Evolutionary conservation across 2,888 invertebrate genomes (phyloP), one percentile per base, ranked within the genome.

Genomic region (Argyra leucocephala): DNA sequence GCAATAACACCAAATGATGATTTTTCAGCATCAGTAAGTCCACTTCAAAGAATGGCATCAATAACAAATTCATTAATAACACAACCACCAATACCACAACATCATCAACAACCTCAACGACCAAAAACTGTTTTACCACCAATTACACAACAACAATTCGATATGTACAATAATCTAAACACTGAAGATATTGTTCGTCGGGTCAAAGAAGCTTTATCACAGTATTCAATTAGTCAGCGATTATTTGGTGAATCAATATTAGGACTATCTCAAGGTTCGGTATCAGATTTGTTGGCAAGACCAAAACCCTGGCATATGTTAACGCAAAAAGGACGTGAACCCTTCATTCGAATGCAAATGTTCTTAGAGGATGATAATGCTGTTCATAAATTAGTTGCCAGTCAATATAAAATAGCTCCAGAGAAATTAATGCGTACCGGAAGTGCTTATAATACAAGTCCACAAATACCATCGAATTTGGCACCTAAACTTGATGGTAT

Each of bases 281-380:
- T 99, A 1, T 97, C 96, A 62, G 99, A 99, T 80, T 84, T 99
- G 59, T 82, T 99, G 69, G 98, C 98, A 24, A 82, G 99, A 64
- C 99, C 99, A 48, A 99, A 99, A 78, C 96, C 97, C 0, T 99
- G 98, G 99, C 94, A 96, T 77, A 96, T 97, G 96, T 84, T 99
- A 63, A 99, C 99, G 18, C 94, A 93, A 76, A 96, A 96, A 79
- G 96, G 96, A 1, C 85, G 96, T 26, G 96, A 97, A 76, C 97
- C 96, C 0, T 97, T 96, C 81, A 96, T 97, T 69, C 84, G 96
- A 67, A 97, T 97, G 96, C 94, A 96, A 80, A 93, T 96, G 90
- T 97, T 97, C 81, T 82, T 97, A 71, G 95, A 95, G 80, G 96
- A 96, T 74, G 94, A 95, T 71, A 93, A 94, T 74, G 95, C 95